Percentiles rank a stretch among this genome's conserved stretches.
Conservation (phyloP, 2,888 invertebrate species). For the Dendrolimus pini region DNA sequence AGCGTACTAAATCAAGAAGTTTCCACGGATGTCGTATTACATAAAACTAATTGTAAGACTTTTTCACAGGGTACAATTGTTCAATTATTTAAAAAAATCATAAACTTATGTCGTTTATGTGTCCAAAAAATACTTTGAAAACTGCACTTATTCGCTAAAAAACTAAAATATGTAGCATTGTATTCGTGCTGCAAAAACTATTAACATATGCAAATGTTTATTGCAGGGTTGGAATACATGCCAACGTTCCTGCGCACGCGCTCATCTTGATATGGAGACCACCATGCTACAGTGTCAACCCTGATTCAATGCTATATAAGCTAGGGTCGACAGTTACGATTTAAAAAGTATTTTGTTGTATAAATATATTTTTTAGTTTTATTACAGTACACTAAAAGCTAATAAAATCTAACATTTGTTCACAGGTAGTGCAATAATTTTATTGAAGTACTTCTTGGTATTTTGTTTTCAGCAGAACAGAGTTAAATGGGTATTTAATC, state of each 20-base stretch:
- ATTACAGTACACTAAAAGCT: no score
- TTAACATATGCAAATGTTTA: constrained; percentile 48
- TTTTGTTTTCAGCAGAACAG: no score
- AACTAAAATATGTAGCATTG: background rate
- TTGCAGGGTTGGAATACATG: constrained; percentile 56
- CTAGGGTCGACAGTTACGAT: constrained; percentile 40
- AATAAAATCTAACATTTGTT: no score
- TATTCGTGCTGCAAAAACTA: background rate
- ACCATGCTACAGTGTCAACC: constrained; percentile 66
- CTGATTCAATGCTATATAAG: constrained; percentile 58
- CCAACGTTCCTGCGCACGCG: constrained; percentile 59
- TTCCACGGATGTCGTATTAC: no score
- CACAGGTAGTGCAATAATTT: no score
- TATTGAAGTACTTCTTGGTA: no score
- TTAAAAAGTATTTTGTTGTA: background rate
- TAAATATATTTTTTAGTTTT: background rate
- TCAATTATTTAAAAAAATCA: no score
- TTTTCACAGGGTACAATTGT: no score
- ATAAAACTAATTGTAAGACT: no score
- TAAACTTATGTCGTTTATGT: background rate
- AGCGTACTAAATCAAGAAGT: no score
- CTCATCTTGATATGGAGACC: constrained; percentile 63
- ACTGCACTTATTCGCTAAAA: no score
- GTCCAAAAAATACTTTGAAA: constrained; percentile 3
- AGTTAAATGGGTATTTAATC: no score